A percentile compares a stretch with the other conserved stretches of the same genome.
phyloP scores from a whole-genome alignment of 2,797 vertebrate genomes.

The Onychomys leucogaster region DNA sequence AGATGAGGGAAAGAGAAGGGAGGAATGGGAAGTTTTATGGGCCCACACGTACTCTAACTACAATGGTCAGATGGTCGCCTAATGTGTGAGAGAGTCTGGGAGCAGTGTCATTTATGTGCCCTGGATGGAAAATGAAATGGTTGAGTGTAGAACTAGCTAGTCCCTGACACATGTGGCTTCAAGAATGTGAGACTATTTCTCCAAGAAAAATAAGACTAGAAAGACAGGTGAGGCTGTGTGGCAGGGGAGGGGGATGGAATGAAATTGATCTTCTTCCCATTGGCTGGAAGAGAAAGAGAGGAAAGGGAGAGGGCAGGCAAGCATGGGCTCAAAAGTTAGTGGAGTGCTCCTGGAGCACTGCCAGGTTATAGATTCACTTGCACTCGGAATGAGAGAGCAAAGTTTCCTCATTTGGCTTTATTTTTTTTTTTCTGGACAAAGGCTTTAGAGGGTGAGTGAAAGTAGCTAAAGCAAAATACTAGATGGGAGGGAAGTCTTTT shows the following conservation, averaged over 20 bases:
- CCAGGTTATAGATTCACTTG: conserved; percentile 82
- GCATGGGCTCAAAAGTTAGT: conserved; percentile 62
- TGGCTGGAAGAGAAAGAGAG: conserved; percentile 48
- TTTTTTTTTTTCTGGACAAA: conserved; percentile 76
- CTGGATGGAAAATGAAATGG: neutral
- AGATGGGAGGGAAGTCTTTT: conserved; percentile 82
- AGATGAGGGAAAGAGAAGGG: conserved; percentile 12
- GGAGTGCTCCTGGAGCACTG: conserved; percentile 70
- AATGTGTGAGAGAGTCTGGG: neutral
- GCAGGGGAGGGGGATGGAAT: neutral
- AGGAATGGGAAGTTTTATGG: neutral
- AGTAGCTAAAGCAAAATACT: conserved; percentile 83
- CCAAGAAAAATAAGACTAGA: neutral
- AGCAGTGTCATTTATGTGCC: neutral
- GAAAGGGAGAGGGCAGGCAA: conserved; percentile 7
- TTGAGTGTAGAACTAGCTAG: conserved; percentile 17
- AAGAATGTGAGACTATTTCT: neutral
- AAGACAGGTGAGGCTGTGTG: neutral
- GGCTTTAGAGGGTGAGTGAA: conserved; percentile 76
- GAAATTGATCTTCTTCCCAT: neutral
- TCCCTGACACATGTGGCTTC: neutral
- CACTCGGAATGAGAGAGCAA: conserved; percentile 78
- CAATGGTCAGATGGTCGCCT: neutral
- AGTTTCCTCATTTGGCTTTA: conserved; percentile 83
- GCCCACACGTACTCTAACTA: neutral